A percentile compares a stretch with the other conserved stretches of the same genome.
Conservation (phyloP, 64 coral and sea anemone species). For the Montipora foliosa region DNA sequence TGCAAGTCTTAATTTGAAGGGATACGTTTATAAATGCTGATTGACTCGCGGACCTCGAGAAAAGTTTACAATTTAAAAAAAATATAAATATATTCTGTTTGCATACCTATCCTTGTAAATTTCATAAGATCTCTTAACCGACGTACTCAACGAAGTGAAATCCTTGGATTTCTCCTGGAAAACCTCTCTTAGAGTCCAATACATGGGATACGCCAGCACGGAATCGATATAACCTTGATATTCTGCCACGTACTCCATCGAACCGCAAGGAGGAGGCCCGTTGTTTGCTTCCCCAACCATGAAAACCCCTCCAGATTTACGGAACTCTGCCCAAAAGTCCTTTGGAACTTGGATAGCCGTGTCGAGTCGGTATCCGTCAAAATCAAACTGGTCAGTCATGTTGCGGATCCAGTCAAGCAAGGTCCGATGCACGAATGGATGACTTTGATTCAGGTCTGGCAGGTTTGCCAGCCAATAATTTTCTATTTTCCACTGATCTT, state of each 20-base stretch:
- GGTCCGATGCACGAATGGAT: conserved; percentile 61
- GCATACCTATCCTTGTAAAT: conserved; percentile 66
- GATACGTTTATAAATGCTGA: too few relatives aligned
- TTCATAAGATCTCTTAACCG: conserved; percentile 37
- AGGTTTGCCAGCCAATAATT: conserved; percentile 83
- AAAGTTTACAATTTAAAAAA: too few relatives aligned
- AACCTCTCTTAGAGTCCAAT: conserved; percentile 70
- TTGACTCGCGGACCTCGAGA: background rate
- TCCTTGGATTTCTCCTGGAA: conserved; percentile 73
- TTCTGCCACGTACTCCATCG: conserved; percentile 47
- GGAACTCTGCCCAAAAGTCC: conserved; percentile 76
- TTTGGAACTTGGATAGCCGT: conserved; percentile 84
- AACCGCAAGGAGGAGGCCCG: conserved; percentile 70
- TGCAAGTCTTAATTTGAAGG: too few relatives aligned
- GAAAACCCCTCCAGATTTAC: conserved; percentile 70
- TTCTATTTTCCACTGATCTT: conserved; percentile 74
- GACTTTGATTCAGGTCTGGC: conserved; percentile 78
- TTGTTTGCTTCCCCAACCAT: conserved; percentile 84
- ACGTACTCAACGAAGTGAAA: conserved; percentile 57
- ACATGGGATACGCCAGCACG: conserved; percentile 71
- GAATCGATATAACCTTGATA: conserved; percentile 71
- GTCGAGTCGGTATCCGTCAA: conserved; percentile 80
- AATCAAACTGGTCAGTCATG: conserved; percentile 62
- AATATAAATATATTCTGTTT: background rate
- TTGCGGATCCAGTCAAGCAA: conserved; percentile 68